phyloP scores from a whole-genome alignment of 2,888 invertebrate genomes.

The Habrosyne pyritoides region DNA sequence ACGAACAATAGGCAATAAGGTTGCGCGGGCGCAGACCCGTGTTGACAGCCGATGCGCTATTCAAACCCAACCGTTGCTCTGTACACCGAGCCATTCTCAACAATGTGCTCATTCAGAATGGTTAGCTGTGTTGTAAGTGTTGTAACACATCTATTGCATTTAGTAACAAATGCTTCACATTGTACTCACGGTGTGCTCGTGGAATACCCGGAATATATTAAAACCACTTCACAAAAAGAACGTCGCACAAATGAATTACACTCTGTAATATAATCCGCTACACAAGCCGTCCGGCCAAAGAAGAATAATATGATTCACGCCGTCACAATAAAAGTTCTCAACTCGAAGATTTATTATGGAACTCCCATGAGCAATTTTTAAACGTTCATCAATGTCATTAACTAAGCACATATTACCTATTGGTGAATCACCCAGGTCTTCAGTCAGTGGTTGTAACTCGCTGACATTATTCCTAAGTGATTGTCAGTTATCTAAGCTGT shows the following conservation, averaged over 20 bases:
- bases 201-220: conserved; percentile 14
- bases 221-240: conserved; percentile 6
- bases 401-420: too few species aligned
- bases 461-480: background rate
- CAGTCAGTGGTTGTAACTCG: too few species aligned
- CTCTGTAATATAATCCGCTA: background rate
- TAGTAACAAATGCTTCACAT: conserved; percentile 20
- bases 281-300: conserved; percentile 3
- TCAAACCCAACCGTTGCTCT: conserved; percentile 58
- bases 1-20: conserved; percentile 77
- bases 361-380: too few species aligned
- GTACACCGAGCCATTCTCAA: conserved; percentile 50
- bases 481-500: too few species aligned
- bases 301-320: background rate
- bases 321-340: background rate
- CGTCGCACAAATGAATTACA: background rate
- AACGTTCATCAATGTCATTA: too few species aligned
- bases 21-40: conserved; percentile 52
- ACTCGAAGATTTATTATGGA: background rate
- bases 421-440: too few species aligned
- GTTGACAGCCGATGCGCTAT: conserved; percentile 67
- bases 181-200: conserved; percentile 15
- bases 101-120: conserved; percentile 57
- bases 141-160: conserved; percentile 26
- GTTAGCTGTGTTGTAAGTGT: conserved; percentile 31